phyloP scores from a whole-genome alignment of 2,888 invertebrate species.

The Andrena praecox region DNA sequence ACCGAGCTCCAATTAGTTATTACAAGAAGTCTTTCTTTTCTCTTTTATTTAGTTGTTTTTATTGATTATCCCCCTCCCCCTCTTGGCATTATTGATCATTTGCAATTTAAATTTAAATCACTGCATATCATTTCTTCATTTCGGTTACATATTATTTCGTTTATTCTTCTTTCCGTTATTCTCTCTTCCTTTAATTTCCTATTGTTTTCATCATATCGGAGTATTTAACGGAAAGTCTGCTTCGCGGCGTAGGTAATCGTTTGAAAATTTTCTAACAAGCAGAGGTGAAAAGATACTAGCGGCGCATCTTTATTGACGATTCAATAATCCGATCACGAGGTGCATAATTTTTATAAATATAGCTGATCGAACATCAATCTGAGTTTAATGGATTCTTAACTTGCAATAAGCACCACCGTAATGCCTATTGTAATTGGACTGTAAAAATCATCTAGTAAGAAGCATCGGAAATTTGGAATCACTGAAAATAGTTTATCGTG shows the following conservation, averaged over 20 bases:
- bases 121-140: constrained; percentile 61
- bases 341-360: constrained; percentile 24
- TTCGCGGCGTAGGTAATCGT: background rate
- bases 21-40: constrained; percentile 53
- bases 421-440: background rate
- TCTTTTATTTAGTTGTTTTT: constrained; percentile 53
- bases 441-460: background rate
- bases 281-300: background rate
- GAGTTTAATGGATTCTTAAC: background rate
- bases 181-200: constrained; percentile 54
- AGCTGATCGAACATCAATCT: background rate
- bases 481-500: background rate
- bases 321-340: constrained; percentile 24
- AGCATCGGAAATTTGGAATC: background rate
- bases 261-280: background rate
- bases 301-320: background rate
- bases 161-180: constrained; percentile 49
- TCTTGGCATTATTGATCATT: constrained; percentile 69
- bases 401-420: background rate
- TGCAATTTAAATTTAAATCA: constrained; percentile 68
- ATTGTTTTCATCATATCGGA: constrained; percentile 74
- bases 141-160: constrained; percentile 62
- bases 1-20: constrained; percentile 82
- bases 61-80: constrained; percentile 29
- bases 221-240: constrained; percentile 75